Percentiles rank a stretch among this genome's conserved stretches.
Evolutionary conservation across 1,140 invertebrate species (phyloP).

Genomic region (Kradibia gibbosae): DNA sequence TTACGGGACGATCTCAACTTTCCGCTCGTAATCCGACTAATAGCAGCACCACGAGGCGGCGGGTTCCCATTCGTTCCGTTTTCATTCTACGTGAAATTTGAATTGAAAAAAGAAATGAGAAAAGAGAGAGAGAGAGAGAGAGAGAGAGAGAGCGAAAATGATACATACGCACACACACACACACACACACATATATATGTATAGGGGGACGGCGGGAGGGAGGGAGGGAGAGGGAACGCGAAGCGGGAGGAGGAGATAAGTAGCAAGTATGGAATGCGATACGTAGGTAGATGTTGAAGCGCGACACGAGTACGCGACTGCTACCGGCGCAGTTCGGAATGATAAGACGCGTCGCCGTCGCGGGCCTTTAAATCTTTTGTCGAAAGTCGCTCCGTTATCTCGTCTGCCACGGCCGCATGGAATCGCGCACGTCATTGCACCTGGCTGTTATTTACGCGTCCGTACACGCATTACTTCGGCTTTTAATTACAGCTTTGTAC

Average conservation of each 20-base stretch:
- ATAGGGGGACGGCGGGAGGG: no score
- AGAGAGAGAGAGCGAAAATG: background rate
- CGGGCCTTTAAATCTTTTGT: conserved; percentile 44
- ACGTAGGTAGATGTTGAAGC: background rate
- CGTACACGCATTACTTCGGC: no score
- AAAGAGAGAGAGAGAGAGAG: background rate
- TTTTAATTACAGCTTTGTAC: background rate
- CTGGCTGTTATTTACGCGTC: no score
- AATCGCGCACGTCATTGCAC: background rate
- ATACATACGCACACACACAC: no score
- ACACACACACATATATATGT: no score
- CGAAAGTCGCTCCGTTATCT: conserved; percentile 19
- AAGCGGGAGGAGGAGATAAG: background rate
- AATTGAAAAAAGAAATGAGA: background rate
- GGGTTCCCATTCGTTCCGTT: background rate
- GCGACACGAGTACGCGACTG: background rate
- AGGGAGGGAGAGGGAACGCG: background rate
- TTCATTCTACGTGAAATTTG: background rate
- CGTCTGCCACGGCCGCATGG: background rate
- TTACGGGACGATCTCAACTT: background rate
- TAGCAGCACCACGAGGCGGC: background rate
- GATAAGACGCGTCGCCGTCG: background rate
- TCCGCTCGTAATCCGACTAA: background rate
- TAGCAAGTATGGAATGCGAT: conserved; percentile 7
- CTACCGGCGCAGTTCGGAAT: background rate